Evolutionary conservation across 2,113 vertebrate species (phyloP), one percentile per base, ranked within the genome.

Genomic region (Calidris pugnax): DNA sequence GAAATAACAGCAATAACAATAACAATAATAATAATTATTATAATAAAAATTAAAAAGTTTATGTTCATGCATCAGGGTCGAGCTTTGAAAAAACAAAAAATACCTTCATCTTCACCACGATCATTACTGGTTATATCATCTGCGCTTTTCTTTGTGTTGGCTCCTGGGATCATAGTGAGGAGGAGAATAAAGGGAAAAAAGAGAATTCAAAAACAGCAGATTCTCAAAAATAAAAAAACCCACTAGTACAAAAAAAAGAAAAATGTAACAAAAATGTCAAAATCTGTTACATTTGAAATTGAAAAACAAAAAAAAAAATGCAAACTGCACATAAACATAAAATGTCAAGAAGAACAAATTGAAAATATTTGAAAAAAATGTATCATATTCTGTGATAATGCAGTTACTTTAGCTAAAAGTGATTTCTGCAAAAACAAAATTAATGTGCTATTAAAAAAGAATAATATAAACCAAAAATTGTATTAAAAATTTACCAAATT

Each of bases 71-170:
- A 99, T 97, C 97, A 97, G 87, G 96, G 89, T 98, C 81, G 98
- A 98, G 95, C 96, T 98, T 98, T 96, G 89, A 90, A 92, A 97
- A 97, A 97, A 94, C 60, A 98, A 98, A 98, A 99, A 99, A 99
- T 99, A 99, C 99, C 99, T 99, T 99, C 97, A 95, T 99, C 98
- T 97, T 97, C 98, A 97, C 96, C 98, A 98, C 98, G 98, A 96
- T 98, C 98, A 99, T 99, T 99, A 99, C 96, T 99, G 98, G 97
- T 98, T 98, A 99, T 98, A 98, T 98, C 99, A 98, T 98, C 98
- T 96, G 96, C 98, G 97, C 97, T 98, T 98, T 98, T 99, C 98
- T 99, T 98, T 98, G 98, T 98, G 98, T 98, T 98, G 98, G 98
- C 98, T 98, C 99, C 99, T 99, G 97, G 95, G 98, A 98, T 99